Conservation (phyloP, 2,888 invertebrate species). For the Chesias legatella region DNA sequence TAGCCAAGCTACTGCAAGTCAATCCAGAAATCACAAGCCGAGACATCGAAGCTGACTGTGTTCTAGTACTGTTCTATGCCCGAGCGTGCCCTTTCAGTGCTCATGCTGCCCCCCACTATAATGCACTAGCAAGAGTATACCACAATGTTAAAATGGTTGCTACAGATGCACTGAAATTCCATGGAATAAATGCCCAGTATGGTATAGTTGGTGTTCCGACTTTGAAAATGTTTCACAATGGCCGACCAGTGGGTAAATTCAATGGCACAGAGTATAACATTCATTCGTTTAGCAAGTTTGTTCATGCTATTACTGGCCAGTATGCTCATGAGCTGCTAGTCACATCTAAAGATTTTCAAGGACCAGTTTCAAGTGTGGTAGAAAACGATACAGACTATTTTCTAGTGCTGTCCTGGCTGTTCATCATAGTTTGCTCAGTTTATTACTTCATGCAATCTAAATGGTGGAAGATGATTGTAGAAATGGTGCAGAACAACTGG, state of each 20-base stretch:
- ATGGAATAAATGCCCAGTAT: constrained; percentile 93
- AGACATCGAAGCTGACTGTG: constrained; percentile 83
- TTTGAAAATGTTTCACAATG: constrained; percentile 93
- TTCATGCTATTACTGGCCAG: constrained; percentile 87
- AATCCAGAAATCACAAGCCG: constrained; percentile 84
- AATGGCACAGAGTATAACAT: constrained; percentile 91
- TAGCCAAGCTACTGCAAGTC: constrained; percentile 83
- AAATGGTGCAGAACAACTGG: constrained; percentile 92
- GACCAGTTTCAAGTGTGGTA: constrained; percentile 90
- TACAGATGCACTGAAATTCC: constrained; percentile 91
- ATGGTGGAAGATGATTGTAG: constrained; percentile 89
- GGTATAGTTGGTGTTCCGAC: constrained; percentile 95
- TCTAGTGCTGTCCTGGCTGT: constrained; percentile 90
- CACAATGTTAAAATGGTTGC: constrained; percentile 93
- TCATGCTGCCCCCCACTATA: constrained; percentile 93
- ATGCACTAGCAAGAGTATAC: constrained; percentile 92
- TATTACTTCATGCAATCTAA: constrained; percentile 89
- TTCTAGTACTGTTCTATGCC: constrained; percentile 93
- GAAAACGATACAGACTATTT: constrained; percentile 90
- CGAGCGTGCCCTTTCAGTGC: constrained; percentile 95
- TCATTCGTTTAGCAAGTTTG: constrained; percentile 88
- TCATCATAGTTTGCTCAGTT: constrained; percentile 86
- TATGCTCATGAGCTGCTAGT: constrained; percentile 83
- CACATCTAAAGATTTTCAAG: constrained; percentile 87
- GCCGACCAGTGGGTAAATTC: constrained; percentile 90